Conservation (phyloP, 2,888 invertebrate genomes). For the Ceramica pisi region DNA sequence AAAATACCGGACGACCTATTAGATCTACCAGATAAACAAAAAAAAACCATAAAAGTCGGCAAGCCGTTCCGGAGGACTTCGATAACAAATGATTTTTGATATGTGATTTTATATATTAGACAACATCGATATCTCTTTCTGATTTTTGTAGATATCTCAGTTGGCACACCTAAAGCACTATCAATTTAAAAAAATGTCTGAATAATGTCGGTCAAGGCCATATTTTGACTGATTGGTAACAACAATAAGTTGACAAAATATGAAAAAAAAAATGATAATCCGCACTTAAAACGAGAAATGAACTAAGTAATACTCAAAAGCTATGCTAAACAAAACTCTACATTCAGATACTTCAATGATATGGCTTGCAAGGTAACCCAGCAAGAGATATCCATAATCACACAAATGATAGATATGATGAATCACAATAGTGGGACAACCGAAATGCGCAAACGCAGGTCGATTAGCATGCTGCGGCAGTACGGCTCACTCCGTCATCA, state of each 20-base stretch:
- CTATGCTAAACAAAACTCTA: background rate
- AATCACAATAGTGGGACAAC: constrained; percentile 46
- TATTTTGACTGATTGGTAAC: background rate
- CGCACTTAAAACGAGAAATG: background rate
- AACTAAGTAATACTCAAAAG: background rate
- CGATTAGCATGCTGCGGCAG: constrained; percentile 41
- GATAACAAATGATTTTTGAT: too few relatives aligned
- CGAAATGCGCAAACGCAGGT: constrained; percentile 54
- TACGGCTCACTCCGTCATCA: constrained; percentile 50
- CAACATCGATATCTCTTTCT: background rate
- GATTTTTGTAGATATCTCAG: background rate
- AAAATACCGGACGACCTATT: too few relatives aligned
- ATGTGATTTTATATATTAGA: too few relatives aligned
- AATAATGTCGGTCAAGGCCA: constrained; percentile 3
- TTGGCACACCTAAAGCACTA: background rate
- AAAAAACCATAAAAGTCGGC: too few relatives aligned
- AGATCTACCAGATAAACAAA: too few relatives aligned
- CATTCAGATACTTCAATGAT: constrained; percentile 17
- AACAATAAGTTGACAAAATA: constrained; percentile 1
- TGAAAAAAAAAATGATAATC: background rate
- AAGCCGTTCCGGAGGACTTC: too few relatives aligned
- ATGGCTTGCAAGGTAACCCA: constrained; percentile 46
- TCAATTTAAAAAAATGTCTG: background rate
- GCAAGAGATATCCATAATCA: constrained; percentile 40
- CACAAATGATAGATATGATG: constrained; percentile 36